A percentile compares a stretch with the other conserved stretches of the same genome.
Conservation (phyloP, 1,140 invertebrate genomes). For the Drosophila repleta region DNA sequence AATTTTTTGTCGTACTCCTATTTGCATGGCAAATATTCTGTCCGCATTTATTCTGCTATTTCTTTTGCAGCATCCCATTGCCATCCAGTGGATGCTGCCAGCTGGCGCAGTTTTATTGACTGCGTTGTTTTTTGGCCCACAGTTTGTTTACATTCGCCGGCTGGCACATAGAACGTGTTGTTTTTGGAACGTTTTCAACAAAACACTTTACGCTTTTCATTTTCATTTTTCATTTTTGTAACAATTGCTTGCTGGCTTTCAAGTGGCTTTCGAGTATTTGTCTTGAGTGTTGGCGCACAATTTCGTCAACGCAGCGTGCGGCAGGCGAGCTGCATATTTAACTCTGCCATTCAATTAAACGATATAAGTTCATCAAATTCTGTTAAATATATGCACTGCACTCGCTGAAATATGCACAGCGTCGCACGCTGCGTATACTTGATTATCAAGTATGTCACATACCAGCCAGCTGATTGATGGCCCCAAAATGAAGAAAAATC, state of each 20-base stretch:
- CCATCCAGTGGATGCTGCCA: slow-evolving; percentile 21
- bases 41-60: slow-evolving; percentile 53
- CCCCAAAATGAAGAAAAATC: slow-evolving; percentile 18
- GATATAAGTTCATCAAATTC: slow-evolving; percentile 39
- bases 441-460: slow-evolving; percentile 49
- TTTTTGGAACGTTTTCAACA: slow-evolving; percentile 81
- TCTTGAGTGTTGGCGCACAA: slow-evolving; percentile 55
- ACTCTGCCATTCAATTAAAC: slow-evolving; percentile 38
- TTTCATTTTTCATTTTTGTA: slow-evolving; percentile 75
- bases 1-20: slow-evolving; percentile 34
- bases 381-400: slow-evolving; percentile 32
- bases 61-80: slow-evolving; percentile 23
- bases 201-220: slow-evolving; percentile 76
- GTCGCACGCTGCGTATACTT: slow-evolving; percentile 41
- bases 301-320: slow-evolving; percentile 54
- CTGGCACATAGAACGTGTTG: slow-evolving; percentile 51
- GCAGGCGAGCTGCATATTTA: slow-evolving; percentile 27
- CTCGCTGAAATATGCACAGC: slow-evolving; percentile 12
- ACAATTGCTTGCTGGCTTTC: slow-evolving; percentile 69
- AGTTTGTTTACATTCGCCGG: slow-evolving; percentile 63
- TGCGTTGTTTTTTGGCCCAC: slow-evolving; percentile 53
- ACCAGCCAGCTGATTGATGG: slow-evolving; percentile 44
- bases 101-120: slow-evolving; percentile 74
- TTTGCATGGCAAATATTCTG: slow-evolving; percentile 78
- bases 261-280: slow-evolving; percentile 62